Evolutionary conservation across 2,797 vertebrate species (phyloP).

Genomic region (Clarias laeviceps): DNA sequence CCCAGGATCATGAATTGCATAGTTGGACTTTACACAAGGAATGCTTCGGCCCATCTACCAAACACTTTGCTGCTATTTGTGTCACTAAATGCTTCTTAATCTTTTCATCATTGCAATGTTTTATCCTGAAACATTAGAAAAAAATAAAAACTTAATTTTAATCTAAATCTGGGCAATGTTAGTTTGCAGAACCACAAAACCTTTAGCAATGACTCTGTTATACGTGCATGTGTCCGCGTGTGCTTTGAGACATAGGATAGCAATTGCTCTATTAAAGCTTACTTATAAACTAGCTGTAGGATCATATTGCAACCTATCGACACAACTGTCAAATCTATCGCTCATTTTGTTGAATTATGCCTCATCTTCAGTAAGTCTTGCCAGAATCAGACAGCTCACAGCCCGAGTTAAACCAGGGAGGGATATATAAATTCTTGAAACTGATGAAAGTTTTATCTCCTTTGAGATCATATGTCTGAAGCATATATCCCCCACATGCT

Average conservation of each 20-base stretch:
- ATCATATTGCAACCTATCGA: neutral
- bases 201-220: neutral
- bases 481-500: neutral
- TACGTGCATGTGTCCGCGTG: too few relatives aligned
- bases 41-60: conserved; percentile 3
- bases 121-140: neutral
- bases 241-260: neutral
- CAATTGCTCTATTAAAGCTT: neutral
- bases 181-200: neutral
- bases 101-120: conserved; percentile 10
- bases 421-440: conserved; percentile 24
- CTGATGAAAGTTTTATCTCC: conserved; percentile 13
- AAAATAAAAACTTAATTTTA: neutral
- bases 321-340: conserved; percentile 12
- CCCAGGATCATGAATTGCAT: conserved; percentile 9
- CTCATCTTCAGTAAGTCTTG: neutral
- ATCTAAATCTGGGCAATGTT: neutral
- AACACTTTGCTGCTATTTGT: neutral
- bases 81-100: neutral
- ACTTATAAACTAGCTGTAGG: neutral
- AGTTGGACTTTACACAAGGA: conserved; percentile 18
- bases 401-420: conserved; percentile 6
- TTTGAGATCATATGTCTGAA: conserved; percentile 27
- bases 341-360: conserved; percentile 11
- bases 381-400: conserved; percentile 10